Evolutionary conservation across 2,797 vertebrate species (phyloP).

Genomic region (Falco naumanni): DNA sequence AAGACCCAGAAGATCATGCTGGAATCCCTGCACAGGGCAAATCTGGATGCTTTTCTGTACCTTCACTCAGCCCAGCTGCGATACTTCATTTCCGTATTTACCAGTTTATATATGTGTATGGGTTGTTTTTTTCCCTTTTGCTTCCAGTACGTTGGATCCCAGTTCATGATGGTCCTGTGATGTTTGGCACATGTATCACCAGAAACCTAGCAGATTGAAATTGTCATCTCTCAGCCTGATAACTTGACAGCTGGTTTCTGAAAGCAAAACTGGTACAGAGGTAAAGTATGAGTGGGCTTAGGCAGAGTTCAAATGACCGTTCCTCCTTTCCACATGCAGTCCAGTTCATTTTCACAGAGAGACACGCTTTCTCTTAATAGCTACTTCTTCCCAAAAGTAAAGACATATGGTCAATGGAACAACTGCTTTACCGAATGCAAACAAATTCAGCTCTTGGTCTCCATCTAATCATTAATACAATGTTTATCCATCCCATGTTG

Average conservation of each 20-base stretch:
- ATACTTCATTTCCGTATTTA: background rate
- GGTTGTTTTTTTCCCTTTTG: background rate
- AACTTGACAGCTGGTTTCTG: background rate
- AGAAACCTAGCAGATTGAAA: background rate
- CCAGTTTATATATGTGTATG: background rate
- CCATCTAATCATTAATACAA: slow-evolving; percentile 42
- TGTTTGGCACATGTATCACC: accelerated
- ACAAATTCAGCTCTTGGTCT: slow-evolving; percentile 45
- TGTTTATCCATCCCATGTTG: slow-evolving; percentile 57
- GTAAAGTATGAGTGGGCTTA: background rate
- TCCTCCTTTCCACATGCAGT: background rate
- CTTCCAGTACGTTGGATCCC: background rate
- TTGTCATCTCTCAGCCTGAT: background rate
- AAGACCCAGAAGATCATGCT: background rate
- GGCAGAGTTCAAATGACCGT: background rate
- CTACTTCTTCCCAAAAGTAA: slow-evolving; percentile 13
- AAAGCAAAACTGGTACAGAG: slow-evolving; percentile 22
- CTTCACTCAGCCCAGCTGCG: background rate
- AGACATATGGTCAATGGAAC: background rate
- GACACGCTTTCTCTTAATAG: background rate
- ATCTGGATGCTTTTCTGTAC: background rate
- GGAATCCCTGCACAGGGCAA: background rate
- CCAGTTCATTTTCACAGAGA: background rate
- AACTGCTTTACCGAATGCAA: slow-evolving; percentile 35
- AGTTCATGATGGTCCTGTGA: background rate